A percentile compares a stretch with the other conserved stretches of the same genome.
Conservation (phyloP, 2,113 vertebrate species). For the Cariama cristata region DNA sequence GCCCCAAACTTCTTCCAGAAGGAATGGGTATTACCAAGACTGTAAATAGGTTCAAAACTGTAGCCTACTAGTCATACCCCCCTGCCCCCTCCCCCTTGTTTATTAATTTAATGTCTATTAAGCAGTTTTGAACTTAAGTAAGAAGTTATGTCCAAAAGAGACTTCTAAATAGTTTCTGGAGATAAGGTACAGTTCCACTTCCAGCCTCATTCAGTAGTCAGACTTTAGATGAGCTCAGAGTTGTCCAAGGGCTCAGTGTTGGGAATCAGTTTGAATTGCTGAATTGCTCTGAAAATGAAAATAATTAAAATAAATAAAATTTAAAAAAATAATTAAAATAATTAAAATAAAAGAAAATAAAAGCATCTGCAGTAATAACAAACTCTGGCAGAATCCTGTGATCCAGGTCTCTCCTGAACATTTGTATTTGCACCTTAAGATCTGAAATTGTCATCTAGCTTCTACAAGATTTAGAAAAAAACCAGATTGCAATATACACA, state of each 20-base stretch:
- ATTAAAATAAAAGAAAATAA: background rate
- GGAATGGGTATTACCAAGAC: background rate
- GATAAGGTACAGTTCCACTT: background rate
- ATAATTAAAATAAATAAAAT: background rate
- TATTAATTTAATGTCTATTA: background rate
- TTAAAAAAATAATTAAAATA: too few species aligned
- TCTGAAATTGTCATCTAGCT: background rate
- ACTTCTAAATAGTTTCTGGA: background rate
- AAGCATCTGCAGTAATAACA: background rate
- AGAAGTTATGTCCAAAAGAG: background rate
- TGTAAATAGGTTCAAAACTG: background rate
- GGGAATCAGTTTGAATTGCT: background rate
- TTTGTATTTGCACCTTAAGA: background rate
- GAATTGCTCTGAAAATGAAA: background rate
- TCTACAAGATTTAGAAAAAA: background rate
- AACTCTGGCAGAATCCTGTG: background rate
- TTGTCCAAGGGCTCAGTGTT: background rate
- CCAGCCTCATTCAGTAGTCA: background rate
- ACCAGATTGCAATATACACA: background rate
- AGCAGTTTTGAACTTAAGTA: background rate
- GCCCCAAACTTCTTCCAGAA: background rate
- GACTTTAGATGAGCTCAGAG: background rate
- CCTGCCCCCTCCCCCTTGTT: fast-evolving
- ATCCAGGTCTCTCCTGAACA: background rate
- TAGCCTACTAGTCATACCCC: background rate